Evolutionary conservation across 2,797 vertebrate genomes (phyloP).

Genomic region (Nyctibius grandis): DNA sequence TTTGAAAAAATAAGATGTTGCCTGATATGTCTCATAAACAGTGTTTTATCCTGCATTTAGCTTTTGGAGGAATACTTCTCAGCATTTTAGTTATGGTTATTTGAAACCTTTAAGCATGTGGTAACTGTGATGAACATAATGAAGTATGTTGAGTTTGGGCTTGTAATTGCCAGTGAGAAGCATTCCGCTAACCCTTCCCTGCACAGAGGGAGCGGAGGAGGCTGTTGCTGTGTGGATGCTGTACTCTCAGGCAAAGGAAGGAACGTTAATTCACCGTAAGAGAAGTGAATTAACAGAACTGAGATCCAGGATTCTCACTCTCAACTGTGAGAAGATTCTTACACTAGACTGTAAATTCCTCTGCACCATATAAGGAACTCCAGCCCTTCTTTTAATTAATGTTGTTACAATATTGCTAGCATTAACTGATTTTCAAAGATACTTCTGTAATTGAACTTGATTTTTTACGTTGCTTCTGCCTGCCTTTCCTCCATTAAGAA

Average conservation of each 20-base stretch:
- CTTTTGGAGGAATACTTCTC: background rate
- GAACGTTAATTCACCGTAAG: background rate
- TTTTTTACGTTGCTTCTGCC: background rate
- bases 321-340: background rate
- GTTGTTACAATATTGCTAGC: background rate
- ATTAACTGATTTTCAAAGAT: background rate
- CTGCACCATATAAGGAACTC: background rate
- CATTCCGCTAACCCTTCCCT: background rate
- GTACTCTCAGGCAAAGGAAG: background rate
- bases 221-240: accelerated
- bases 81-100: background rate
- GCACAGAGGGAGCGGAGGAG: background rate
- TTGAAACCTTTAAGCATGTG: background rate
- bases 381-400: background rate
- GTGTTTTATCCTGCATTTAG: background rate
- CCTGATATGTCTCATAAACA: background rate
- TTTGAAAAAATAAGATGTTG: background rate
- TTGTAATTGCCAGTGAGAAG: background rate
- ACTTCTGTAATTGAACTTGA: background rate
- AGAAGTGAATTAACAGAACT: background rate
- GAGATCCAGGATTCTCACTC: background rate
- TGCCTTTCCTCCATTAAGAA: background rate
- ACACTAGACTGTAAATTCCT: background rate
- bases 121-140: background rate
- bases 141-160: background rate